A percentile compares a stretch with the other conserved stretches of the same genome.
Conservation (phyloP, 2,113 vertebrate genomes). For the Petromus typicus region DNA sequence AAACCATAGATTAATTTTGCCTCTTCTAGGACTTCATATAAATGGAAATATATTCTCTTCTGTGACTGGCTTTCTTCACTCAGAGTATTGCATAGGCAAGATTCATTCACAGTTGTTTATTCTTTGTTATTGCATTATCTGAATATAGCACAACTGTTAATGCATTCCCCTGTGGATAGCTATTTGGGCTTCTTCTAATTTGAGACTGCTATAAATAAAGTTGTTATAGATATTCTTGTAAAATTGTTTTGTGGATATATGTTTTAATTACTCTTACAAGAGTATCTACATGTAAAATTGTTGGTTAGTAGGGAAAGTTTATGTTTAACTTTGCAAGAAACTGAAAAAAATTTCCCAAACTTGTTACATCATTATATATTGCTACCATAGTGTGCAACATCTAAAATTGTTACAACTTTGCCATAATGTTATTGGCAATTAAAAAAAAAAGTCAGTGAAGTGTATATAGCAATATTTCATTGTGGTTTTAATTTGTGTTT, state of each 20-base stretch:
- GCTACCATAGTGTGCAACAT: not conserved
- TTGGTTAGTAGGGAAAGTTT: not conserved
- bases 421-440: not conserved
- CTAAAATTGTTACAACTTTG: not conserved
- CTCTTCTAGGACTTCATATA: conserved; percentile 27
- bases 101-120: not conserved
- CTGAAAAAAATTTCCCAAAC: not conserved
- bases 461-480: not conserved
- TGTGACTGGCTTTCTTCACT: not conserved
- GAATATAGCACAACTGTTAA: not conserved
- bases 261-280: not conserved
- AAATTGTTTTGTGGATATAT: not conserved
- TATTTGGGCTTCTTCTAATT: not conserved
- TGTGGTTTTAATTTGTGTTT: not conserved
- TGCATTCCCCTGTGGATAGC: not conserved
- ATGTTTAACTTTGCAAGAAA: not conserved
- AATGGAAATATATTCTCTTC: conserved; percentile 48
- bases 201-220: not conserved
- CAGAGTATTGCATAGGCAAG: not conserved
- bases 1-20: not conserved
- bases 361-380: not conserved
- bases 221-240: not conserved
- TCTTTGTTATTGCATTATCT: not conserved
- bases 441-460: not conserved
- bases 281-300: not conserved